phyloP scores from a whole-genome alignment of 92 coral and sea anemone species.

The Blastomussa wellsi region DNA sequence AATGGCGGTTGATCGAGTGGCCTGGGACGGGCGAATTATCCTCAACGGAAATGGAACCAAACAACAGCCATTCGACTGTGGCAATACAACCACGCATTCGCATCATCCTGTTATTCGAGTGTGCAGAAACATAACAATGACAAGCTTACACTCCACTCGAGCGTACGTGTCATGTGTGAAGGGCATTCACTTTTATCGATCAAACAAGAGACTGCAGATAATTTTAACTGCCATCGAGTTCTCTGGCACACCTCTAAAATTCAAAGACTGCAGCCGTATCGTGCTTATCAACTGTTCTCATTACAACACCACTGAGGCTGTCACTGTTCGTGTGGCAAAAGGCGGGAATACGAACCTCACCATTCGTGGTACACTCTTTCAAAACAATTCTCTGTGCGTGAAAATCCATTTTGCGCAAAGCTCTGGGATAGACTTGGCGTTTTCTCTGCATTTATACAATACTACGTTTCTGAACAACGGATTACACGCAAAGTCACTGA shows the following conservation, averaged over 20 bases:
- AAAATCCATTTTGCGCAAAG: constrained; percentile 5
- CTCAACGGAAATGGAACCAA: constrained; percentile 19
- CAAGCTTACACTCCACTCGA: neutral
- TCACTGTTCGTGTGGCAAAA: neutral
- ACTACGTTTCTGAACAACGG: constrained; percentile 16
- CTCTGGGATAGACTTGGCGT: neutral
- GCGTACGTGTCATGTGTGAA: neutral
- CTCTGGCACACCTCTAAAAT: constrained; percentile 4
- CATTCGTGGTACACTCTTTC: constrained; percentile 15
- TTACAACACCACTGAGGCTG: neutral
- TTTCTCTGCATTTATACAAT: neutral
- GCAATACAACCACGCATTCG: neutral
- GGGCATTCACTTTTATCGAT: constrained; percentile 8
- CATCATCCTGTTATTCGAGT: neutral
- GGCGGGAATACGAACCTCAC: neutral
- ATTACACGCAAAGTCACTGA: neutral
- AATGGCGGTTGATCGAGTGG: neutral
- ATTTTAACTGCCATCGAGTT: neutral
- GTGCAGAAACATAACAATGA: neutral
- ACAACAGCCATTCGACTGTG: constrained; percentile 5
- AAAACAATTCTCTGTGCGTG: constrained; percentile 2
- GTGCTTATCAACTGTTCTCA: neutral
- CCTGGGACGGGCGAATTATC: neutral
- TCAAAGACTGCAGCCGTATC: constrained; percentile 7
- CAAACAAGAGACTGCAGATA: neutral